Evolutionary conservation across 2,113 vertebrate genomes (phyloP).

Genomic region (Ptychochromis oligacanthus): DNA sequence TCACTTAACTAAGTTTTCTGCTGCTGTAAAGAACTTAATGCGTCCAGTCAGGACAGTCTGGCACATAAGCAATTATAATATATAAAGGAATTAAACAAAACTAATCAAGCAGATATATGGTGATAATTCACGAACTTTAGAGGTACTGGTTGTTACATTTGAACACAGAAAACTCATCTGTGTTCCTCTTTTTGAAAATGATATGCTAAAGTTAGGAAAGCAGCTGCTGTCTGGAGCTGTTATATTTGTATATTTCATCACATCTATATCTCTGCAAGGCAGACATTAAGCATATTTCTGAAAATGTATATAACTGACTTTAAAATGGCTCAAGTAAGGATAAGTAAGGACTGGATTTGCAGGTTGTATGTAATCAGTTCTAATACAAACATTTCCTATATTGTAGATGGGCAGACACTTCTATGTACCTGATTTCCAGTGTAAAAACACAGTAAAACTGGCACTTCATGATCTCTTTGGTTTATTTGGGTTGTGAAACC

Average conservation of each 20-base stretch:
- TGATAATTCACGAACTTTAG: too few relatives aligned
- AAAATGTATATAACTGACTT: not conserved
- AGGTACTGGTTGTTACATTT: too few relatives aligned
- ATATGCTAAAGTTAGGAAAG: too few relatives aligned
- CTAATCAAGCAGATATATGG: too few relatives aligned
- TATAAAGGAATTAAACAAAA: too few relatives aligned
- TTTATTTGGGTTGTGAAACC: conserved; percentile 20
- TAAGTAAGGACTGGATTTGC: not conserved
- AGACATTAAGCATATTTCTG: not conserved
- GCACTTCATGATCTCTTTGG: conserved; percentile 26
- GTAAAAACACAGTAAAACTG: conserved; percentile 30
- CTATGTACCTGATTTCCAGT: conserved; percentile 36
- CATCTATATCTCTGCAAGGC: not conserved
- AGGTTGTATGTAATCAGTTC: not conserved
- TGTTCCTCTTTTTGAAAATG: too few relatives aligned
- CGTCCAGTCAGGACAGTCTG: too few relatives aligned
- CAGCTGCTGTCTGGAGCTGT: too few relatives aligned
- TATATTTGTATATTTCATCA: not conserved
- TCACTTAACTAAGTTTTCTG: not conserved
- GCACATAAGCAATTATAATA: too few relatives aligned
- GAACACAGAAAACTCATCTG: too few relatives aligned
- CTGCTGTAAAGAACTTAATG: not conserved
- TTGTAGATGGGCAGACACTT: conserved; percentile 11
- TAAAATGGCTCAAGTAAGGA: not conserved
- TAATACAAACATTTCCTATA: conserved; percentile 13